phyloP scores from a whole-genome alignment of 2,797 vertebrate genomes.

The Acanthornis magna region DNA sequence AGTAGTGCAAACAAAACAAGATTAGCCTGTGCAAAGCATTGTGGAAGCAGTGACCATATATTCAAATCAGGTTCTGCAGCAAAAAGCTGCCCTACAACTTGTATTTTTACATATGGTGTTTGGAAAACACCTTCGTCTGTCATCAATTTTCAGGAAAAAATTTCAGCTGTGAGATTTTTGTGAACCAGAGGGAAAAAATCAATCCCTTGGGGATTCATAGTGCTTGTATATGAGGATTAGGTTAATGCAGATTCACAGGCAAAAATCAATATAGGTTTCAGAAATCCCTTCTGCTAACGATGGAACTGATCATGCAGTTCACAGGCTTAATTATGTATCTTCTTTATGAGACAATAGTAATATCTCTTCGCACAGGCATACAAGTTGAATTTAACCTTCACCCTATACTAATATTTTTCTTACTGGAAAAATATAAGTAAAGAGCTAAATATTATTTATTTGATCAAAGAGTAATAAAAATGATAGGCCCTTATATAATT shows the following conservation, averaged over 20 bases:
- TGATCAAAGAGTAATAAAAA: constrained; percentile 10
- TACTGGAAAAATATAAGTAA: background rate
- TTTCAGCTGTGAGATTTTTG: constrained; percentile 17
- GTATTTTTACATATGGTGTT: background rate
- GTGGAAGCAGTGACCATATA: background rate
- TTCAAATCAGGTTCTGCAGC: background rate
- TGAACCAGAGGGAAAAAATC: constrained; percentile 22
- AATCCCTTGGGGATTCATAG: background rate
- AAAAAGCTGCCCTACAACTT: background rate
- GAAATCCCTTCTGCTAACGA: constrained; percentile 32
- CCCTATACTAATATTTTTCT: background rate
- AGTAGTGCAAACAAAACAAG: background rate
- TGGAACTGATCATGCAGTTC: constrained; percentile 30
- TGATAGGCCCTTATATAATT: background rate
- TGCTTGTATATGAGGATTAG: constrained; percentile 41
- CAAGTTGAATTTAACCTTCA: constrained; percentile 44
- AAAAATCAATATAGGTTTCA: constrained; percentile 43
- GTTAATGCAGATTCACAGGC: constrained; percentile 48
- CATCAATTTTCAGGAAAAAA: background rate
- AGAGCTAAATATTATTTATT: background rate
- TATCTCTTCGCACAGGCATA: background rate
- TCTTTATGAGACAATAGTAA: constrained; percentile 35
- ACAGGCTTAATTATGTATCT: constrained; percentile 48
- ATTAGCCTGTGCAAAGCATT: background rate
- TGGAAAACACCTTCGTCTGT: background rate